Evolutionary conservation across 1,140 invertebrate species (phyloP).

Genomic region (Procambarus virginalis): DNA sequence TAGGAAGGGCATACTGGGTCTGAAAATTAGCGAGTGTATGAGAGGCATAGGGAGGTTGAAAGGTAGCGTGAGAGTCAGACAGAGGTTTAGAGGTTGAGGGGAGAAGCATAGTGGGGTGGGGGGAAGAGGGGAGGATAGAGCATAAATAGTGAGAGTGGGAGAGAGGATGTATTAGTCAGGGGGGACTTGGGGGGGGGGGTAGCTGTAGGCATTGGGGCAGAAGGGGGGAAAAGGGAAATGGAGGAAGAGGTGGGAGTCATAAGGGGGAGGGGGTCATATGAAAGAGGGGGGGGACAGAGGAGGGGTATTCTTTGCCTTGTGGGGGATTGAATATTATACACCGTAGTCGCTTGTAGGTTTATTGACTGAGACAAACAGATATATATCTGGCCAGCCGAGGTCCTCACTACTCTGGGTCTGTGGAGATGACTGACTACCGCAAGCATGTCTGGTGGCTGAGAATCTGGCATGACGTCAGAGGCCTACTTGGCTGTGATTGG

Average conservation of each 20-base stretch:
- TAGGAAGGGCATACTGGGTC: no score
- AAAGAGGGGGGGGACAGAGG: not conserved
- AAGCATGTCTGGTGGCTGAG: no score
- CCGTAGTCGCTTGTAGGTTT: no score
- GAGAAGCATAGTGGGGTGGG: not conserved
- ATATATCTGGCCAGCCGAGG: no score
- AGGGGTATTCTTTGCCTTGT: no score
- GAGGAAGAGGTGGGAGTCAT: not conserved
- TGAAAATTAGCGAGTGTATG: no score
- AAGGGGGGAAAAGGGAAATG: not conserved
- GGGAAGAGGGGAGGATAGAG: not conserved
- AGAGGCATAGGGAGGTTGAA: not conserved
- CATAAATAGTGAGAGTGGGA: not conserved
- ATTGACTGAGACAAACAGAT: no score
- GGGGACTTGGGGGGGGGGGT: not conserved
- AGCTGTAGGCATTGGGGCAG: not conserved
- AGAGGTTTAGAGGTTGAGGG: not conserved
- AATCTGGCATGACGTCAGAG: no score
- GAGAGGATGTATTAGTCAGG: not conserved
- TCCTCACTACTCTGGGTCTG: no score
- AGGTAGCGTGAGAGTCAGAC: not conserved
- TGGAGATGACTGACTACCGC: no score
- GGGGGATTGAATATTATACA: no score
- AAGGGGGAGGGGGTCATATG: not conserved
- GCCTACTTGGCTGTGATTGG: no score